Conservation (phyloP, 2,113 vertebrate species). For the Mionectes macconnelli region DNA sequence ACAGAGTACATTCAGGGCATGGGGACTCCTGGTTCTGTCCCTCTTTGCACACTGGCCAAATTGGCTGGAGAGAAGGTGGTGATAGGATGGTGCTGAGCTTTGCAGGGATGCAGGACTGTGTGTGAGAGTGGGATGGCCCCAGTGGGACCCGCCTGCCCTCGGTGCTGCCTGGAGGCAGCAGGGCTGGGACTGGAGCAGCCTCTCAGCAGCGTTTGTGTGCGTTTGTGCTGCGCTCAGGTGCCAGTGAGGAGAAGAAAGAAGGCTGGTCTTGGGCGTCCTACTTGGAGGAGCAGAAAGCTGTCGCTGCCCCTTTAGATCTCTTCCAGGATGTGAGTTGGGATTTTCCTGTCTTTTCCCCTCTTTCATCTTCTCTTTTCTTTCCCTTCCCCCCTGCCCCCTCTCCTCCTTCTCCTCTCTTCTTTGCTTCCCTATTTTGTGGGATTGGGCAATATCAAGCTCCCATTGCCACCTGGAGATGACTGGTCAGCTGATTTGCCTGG, state of each 20-base stretch:
- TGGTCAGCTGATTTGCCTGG: not conserved
- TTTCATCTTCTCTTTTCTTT: slow-evolving; percentile 45
- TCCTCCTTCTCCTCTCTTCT: not conserved
- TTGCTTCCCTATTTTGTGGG: not conserved
- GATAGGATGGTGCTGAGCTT: not conserved
- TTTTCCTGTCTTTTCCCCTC: slow-evolving; percentile 57
- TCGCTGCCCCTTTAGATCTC: slow-evolving; percentile 88
- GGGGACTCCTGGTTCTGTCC: not conserved
- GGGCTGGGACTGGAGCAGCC: not conserved
- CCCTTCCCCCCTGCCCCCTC: not conserved
- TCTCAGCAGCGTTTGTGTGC: slow-evolving; percentile 51
- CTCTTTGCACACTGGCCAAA: accelerated
- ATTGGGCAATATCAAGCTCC: not conserved
- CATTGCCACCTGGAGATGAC: not conserved
- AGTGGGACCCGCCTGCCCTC: not conserved
- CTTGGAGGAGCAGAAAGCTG: slow-evolving; percentile 89
- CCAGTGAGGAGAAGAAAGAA: slow-evolving; percentile 85
- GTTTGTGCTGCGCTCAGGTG: slow-evolving; percentile 70
- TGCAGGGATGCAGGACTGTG: not conserved
- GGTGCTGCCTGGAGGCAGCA: not conserved
- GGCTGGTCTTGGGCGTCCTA: slow-evolving; percentile 91
- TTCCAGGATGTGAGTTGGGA: slow-evolving; percentile 89
- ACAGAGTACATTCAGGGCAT: not conserved
- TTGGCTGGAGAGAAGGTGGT: not conserved
- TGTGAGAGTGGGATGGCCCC: not conserved